Evolutionary conservation across 2,797 vertebrate genomes (phyloP), one percentile per base, ranked within the genome.

Genomic region (Coregonus ussuriensis): DNA sequence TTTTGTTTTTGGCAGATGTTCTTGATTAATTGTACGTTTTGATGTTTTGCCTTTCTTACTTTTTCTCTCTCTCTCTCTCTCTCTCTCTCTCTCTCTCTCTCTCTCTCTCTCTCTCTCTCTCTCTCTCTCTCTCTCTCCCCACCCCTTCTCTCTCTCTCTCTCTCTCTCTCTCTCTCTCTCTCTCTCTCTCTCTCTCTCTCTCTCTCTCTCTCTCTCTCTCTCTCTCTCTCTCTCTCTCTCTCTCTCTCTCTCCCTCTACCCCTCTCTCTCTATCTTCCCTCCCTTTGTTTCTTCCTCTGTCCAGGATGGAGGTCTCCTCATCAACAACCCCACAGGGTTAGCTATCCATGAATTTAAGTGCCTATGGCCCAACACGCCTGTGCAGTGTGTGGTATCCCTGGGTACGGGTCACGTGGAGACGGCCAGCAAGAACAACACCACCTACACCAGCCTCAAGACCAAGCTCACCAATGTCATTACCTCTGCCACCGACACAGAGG

Each of bases 401-500:
- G 98, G 98, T 68, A 99, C 98, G 0, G 98, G 97, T 0, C 95
- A 96, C 6, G 96, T 95, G 0, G 96, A 97, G 84, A 93, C 90
- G 0, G 84, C 92, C 0, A 93, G 92, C n/a, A 97, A 94, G 85
- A 91, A 89, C 51, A 91, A 88, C 3, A 72, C 92, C 85, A 95
- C 95, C 0, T 94, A 95, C 79, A 98, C 97, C 0, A 99, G 98
- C 86, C 89, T 99, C 83, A 98, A 96, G 92, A 94, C 96, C 82
- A 99, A 99, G 80, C 90, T 99, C 72, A 94, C 91, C 0, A 96
- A 98, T 1, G 95, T 99, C 79, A 99, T 99, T 91, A 99, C 94
- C 94, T 99, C 97, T 25, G 98, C 97, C 72, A 99, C 98, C 0
- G 97, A 99, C 82, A 99, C 98, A 0, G 97, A 99, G 92, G 98